These are phyloP conservation scores for Contarinia nasturtii DNA, from an alignment of 1,140 invertebrate species.

Conservation along the genomic window DNA sequence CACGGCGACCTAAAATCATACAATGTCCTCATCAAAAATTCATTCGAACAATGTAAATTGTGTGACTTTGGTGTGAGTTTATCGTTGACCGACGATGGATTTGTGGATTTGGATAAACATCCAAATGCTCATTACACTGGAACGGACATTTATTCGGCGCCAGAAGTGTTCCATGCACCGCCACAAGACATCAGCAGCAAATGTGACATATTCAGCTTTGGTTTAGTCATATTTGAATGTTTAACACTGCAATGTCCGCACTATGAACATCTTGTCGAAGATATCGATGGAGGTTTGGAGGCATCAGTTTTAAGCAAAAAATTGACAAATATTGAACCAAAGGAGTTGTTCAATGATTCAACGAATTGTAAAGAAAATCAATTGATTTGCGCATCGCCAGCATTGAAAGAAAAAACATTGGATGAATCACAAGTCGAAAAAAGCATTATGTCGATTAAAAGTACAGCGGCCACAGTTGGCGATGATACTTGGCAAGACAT, in stretches of 20 bases:
- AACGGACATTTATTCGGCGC: slow-evolving; percentile 58
- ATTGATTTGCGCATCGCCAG: neutral
- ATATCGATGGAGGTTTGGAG: slow-evolving; percentile 11
- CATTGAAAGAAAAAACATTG: too few species aligned
- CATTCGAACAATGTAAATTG: slow-evolving; percentile 55
- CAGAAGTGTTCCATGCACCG: slow-evolving; percentile 42
- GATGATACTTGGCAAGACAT: too few species aligned
- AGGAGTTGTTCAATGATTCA: neutral
- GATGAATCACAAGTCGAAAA: too few species aligned
- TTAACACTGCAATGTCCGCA: slow-evolving; percentile 49
- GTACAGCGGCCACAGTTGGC: too few species aligned
- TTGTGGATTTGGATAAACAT: slow-evolving; percentile 31
- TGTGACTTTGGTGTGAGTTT: slow-evolving; percentile 73
- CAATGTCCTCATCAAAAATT: slow-evolving; percentile 55
- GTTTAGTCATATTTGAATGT: slow-evolving; percentile 65
- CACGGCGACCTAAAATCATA: slow-evolving; percentile 75
- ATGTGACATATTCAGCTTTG: slow-evolving; percentile 64
- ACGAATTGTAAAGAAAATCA: neutral
- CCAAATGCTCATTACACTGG: slow-evolving; percentile 28
- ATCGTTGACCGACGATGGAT: slow-evolving; percentile 42
- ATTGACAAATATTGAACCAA: neutral
- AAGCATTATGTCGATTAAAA: too few species aligned
- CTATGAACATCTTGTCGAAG: slow-evolving; percentile 22
- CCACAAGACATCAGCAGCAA: slow-evolving; percentile 38
- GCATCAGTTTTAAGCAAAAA: neutral